These are phyloP conservation scores for Montipora capitata DNA, from an alignment of 92 coral and sea anemone genomes.

Conservation along the genomic window DNA sequence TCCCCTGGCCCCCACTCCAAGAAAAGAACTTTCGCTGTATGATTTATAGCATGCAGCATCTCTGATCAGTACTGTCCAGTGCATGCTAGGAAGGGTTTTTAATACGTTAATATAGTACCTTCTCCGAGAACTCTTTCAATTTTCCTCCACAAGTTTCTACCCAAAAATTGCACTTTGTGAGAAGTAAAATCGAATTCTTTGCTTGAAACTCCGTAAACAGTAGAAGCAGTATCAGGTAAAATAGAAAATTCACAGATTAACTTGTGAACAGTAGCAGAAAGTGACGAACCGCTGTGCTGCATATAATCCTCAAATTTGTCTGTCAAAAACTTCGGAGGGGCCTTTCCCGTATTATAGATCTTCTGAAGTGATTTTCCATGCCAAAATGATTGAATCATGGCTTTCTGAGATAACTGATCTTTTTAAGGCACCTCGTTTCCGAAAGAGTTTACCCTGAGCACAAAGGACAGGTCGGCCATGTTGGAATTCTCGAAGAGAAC, in stretches of 20 bases:
- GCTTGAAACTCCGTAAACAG: neutral
- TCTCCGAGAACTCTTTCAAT: constrained; percentile 14
- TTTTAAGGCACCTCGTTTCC: neutral
- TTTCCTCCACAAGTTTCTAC: neutral
- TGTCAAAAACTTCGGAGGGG: neutral
- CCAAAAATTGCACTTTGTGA: constrained; percentile 7
- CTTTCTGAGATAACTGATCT: neutral
- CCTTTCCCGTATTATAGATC: constrained; percentile 2
- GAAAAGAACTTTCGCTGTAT: no score
- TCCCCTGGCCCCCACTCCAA: no score
- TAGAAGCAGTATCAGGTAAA: constrained; percentile 5
- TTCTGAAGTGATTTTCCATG: constrained; percentile 49
- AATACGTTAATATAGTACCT: neutral
- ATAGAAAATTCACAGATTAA: constrained; percentile 46
- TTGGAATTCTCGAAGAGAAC: neutral
- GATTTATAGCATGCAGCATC: no score
- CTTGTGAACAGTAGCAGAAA: constrained; percentile 54
- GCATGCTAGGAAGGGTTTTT: no score
- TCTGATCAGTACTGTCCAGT: no score
- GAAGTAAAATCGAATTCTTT: neutral
- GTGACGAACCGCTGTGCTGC: constrained; percentile 17
- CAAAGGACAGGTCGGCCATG: constrained; percentile 7
- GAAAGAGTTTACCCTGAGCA: neutral
- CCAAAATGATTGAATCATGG: constrained; percentile 53
- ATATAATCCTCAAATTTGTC: neutral